Conservation (phyloP, 2,113 vertebrate genomes). For the Caranx melampygus region DNA sequence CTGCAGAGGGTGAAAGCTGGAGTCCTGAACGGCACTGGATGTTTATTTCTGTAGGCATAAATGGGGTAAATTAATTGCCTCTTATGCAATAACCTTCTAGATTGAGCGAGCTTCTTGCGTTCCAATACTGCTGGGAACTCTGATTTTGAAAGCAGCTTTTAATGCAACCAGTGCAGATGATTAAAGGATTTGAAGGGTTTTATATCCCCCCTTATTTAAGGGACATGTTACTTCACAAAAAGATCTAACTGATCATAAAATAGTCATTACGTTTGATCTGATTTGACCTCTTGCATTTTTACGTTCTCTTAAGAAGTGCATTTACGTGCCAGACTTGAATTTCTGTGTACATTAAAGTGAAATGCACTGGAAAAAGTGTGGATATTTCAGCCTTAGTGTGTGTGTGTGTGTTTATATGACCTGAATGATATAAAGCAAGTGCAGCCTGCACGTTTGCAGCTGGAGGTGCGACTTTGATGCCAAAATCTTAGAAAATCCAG, state of each 20-base stretch:
- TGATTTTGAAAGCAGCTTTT: constrained; percentile 9
- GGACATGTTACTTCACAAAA: neutral
- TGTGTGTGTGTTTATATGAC: neutral
- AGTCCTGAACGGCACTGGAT: constrained; percentile 12
- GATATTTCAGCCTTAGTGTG: neutral
- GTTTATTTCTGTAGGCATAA: constrained; percentile 37
- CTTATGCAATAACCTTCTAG: constrained; percentile 44
- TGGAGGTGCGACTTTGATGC: constrained; percentile 7
- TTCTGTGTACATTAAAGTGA: neutral
- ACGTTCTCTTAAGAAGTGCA: neutral
- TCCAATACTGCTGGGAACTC: constrained; percentile 13
- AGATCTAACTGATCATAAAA: neutral
- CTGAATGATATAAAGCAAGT: constrained; percentile 4
- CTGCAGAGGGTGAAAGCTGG: constrained; percentile 17
- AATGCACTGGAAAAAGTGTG: neutral
- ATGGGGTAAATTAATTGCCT: constrained; percentile 53
- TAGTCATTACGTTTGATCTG: neutral
- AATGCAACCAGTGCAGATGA: constrained; percentile 8
- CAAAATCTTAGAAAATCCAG: neutral
- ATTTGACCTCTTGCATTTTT: constrained; percentile 9
- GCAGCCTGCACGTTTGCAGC: constrained; percentile 14
- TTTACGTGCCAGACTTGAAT: neutral
- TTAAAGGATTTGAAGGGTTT: constrained; percentile 1
- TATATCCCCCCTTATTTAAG: neutral
- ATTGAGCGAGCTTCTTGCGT: constrained; percentile 40